Percentiles rank a stretch among this genome's conserved stretches.
These are phyloP conservation scores for Rhipidura dahli DNA, from an alignment of 2,113 vertebrate genomes.

Conservation along the genomic window DNA sequence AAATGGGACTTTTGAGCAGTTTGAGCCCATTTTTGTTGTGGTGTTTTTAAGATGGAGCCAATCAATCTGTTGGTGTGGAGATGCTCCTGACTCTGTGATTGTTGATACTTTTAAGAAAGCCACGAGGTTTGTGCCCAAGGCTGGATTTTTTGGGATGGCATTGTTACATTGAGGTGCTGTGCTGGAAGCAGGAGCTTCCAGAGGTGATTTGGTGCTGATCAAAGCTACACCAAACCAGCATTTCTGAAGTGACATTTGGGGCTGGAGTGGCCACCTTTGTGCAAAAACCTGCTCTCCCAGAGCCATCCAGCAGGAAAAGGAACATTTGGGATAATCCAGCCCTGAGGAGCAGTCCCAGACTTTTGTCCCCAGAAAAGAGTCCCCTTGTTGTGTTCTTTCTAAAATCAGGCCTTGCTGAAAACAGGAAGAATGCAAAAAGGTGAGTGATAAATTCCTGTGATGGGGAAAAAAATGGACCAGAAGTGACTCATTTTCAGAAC, in stretches of 20 bases:
- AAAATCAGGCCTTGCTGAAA: neutral
- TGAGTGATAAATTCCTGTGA: neutral
- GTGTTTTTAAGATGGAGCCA: neutral
- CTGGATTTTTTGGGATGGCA: rapidly evolving
- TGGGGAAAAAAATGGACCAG: neutral
- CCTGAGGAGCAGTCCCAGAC: neutral
- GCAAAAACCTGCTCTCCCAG: neutral
- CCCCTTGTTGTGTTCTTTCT: neutral
- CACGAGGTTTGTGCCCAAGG: neutral
- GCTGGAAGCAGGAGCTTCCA: neutral
- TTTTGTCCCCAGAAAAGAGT: neutral
- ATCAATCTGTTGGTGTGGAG: neutral
- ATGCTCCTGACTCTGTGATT: neutral
- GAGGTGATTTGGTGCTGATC: neutral
- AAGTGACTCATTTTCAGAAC: neutral
- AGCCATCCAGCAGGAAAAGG: neutral
- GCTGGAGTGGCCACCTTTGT: neutral
- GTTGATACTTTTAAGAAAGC: neutral
- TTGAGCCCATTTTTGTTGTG: neutral
- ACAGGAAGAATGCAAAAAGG: neutral
- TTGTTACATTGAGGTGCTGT: neutral
- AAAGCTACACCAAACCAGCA: neutral
- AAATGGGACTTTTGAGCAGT: neutral
- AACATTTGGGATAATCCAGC: neutral
- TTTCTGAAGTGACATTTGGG: neutral